Conservation (phyloP, 2,888 invertebrate genomes). For the Nymphalis polychloros region DNA sequence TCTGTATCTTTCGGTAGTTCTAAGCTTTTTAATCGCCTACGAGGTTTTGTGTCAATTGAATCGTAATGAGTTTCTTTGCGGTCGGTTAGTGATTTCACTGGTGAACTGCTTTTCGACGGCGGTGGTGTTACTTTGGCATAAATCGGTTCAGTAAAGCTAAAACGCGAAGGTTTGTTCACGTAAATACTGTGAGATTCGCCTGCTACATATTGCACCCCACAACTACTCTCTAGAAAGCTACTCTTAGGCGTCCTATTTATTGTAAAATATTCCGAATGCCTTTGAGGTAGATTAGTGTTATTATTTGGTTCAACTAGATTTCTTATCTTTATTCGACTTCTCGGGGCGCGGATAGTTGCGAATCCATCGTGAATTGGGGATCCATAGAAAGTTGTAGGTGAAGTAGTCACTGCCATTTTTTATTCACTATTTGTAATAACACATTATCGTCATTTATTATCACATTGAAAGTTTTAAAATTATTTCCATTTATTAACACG, state of each 20-base stretch:
- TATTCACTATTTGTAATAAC: slow-evolving; percentile 17
- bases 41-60: slow-evolving; percentile 76
- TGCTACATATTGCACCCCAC: slow-evolving; percentile 67
- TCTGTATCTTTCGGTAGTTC: slow-evolving; percentile 65
- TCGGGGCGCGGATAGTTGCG: slow-evolving; percentile 89
- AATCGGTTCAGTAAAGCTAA: slow-evolving; percentile 74
- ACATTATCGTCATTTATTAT: slow-evolving; percentile 14
- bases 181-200: slow-evolving; percentile 49
- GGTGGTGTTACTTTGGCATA: slow-evolving; percentile 76
- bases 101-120: slow-evolving; percentile 65
- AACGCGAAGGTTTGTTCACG: slow-evolving; percentile 58
- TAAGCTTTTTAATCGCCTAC: slow-evolving; percentile 72
- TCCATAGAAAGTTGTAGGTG: slow-evolving; percentile 67
- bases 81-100: slow-evolving; percentile 60
- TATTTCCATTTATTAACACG: neutral
- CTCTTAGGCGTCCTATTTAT: slow-evolving; percentile 71
- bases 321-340: slow-evolving; percentile 76
- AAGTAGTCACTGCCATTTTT: slow-evolving; percentile 70
- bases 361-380: slow-evolving; percentile 91
- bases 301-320: slow-evolving; percentile 73
- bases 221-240: slow-evolving; percentile 69
- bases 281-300: slow-evolving; percentile 71
- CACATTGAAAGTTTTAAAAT: slow-evolving; percentile 1
- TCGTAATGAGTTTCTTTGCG: slow-evolving; percentile 73
- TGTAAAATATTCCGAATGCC: slow-evolving; percentile 78